Evolutionary conservation across 1,140 invertebrate genomes (phyloP).

Genomic region (Pogonognathellus flavescens): DNA sequence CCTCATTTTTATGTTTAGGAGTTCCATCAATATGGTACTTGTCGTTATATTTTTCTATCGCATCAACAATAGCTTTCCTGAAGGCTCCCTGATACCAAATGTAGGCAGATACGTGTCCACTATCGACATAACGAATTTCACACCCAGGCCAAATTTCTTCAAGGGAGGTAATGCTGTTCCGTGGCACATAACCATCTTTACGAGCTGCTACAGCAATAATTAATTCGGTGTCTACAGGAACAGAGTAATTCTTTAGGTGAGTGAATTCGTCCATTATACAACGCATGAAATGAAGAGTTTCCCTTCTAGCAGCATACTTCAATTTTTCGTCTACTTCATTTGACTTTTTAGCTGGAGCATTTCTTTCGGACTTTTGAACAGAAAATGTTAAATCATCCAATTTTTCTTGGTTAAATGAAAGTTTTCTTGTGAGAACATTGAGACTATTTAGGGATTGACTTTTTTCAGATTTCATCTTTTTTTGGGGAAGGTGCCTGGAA

Average conservation of each 20-base stretch:
- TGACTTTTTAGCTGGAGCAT: conserved; percentile 2
- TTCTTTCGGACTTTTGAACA: background rate
- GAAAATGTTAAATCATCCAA: no score
- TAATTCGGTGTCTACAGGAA: conserved; percentile 84
- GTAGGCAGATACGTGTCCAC: conserved; percentile 92
- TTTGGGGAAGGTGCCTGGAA: background rate
- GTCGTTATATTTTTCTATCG: conserved; percentile 41
- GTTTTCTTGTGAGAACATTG: background rate
- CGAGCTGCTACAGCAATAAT: conserved; percentile 88
- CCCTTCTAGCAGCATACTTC: conserved; percentile 23
- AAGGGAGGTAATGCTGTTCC: conserved; percentile 68
- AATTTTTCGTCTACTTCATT: background rate
- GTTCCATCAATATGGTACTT: conserved; percentile 58
- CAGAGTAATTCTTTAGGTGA: conserved; percentile 92
- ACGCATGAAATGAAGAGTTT: conserved; percentile 91
- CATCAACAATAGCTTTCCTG: conserved; percentile 60
- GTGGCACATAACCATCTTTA: conserved; percentile 67
- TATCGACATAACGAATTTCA: conserved; percentile 87
- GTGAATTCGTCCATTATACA: conserved; percentile 99
- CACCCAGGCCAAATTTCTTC: conserved; percentile 85
- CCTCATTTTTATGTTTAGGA: background rate
- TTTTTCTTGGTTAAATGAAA: background rate
- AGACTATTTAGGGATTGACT: background rate
- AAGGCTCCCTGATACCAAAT: conserved; percentile 88
- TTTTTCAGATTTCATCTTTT: background rate